Base-by-base conservation (phyloP, 2,113 vertebrate genomes). In the Plotosus lineatus region DNA sequence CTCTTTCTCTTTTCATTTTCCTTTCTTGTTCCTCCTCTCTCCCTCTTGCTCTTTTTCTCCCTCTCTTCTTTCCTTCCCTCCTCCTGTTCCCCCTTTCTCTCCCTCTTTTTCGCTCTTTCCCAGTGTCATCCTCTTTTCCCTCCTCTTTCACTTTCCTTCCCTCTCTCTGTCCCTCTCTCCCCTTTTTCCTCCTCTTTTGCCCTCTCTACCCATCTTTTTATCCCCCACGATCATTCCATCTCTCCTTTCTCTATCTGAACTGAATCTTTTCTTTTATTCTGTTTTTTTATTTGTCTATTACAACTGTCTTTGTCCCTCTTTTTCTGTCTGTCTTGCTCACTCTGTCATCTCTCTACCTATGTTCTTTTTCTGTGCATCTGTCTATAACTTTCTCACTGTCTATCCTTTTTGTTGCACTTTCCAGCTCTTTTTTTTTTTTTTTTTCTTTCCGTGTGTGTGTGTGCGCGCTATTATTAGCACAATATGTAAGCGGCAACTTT, bases 401-500 rank as follows among this genome's bases (percentile, higher is more conserved):
- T 5, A 6, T 46, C 6, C 11, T 46, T 1, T 23, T 8, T 69
- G 38, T 42, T 6, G 7, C 12, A 28, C 6, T 23, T n/a, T n/a
- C 7, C 11, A 3, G 40, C 23, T 23, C 65, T 44, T 48, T 71
- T 4, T 15, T 31, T 51, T 31, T 50, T 6, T 1, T 6, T 14
- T 17, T 15, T 31, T 51, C n/a, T 48, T 4, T 46, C 50, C 28
- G 19, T 28, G 21, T 42, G 26, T 53, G 33, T 42, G 46, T 23
- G 40, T 1, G 12, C 7, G 23, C 2, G 10, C 75, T 81, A 50
- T 79, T 68, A 58, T 66, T 68, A 60, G 63, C 31, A n/a, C 11
- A 1, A 31, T 2, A 12, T 72, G 55, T 80, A 73, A 80, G 77
- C 73, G 36, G 53, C n/a, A 40, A 33, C 61, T 69, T 60, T 26